Evolutionary conservation across 92 coral and sea anemone species (phyloP).

Genomic region (Phenganax marumi): DNA sequence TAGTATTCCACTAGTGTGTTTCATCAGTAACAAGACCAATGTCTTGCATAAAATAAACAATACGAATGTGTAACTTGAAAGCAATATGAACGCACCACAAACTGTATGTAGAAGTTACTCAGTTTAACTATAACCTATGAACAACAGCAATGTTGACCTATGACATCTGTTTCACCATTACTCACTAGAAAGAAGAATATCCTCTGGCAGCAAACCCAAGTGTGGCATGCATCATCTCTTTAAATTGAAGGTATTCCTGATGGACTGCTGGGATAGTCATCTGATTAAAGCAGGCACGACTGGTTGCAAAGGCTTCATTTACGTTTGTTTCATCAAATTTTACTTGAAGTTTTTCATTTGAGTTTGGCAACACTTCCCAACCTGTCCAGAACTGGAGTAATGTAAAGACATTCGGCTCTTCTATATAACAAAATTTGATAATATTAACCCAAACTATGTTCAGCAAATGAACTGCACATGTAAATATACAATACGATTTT

Average conservation of each 20-base stretch:
- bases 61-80: no score
- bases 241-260: not conserved
- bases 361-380: conserved; percentile 12
- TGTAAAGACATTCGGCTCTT: not conserved
- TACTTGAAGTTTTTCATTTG: conserved; percentile 9
- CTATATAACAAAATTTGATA: not conserved
- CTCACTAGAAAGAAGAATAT: not conserved
- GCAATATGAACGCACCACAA: no score
- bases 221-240: conserved; percentile 1
- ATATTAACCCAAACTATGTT: not conserved
- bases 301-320: not conserved
- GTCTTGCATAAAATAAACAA: no score
- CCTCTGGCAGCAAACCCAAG: conserved; percentile 19
- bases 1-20: no score
- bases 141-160: not conserved
- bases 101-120: no score
- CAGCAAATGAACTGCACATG: not conserved
- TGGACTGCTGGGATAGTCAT: conserved; percentile 22
- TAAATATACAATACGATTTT: not conserved
- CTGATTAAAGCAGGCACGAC: conserved; percentile 2
- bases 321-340: not conserved
- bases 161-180: not conserved
- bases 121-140: not conserved
- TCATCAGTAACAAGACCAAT: no score
- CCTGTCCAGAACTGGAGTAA: conserved; percentile 8